Percentiles rank a stretch among this genome's conserved stretches.
These are phyloP conservation scores for Chymomyza procnemis DNA, from an alignment of 2,888 invertebrate species.

Conservation along the genomic window DNA sequence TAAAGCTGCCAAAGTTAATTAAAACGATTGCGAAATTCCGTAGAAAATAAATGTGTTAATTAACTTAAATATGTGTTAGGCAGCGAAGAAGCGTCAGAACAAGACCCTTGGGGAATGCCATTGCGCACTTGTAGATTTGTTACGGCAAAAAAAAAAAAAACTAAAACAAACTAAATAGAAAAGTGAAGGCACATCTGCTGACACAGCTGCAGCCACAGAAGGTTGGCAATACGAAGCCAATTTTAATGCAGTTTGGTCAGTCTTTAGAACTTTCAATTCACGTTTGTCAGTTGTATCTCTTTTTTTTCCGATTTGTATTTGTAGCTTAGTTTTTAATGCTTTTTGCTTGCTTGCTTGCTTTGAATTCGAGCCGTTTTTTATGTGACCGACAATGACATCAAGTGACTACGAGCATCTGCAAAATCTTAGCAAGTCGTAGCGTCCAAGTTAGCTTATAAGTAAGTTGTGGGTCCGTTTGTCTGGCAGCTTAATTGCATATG, in stretches of 20 bases:
- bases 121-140: neutral
- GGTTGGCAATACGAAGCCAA: neutral
- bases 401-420: conserved; percentile 50
- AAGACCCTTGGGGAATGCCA: neutral
- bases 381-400: neutral
- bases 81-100: neutral
- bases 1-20: neutral
- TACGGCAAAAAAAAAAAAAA: neutral
- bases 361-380: neutral
- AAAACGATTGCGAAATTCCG: neutral
- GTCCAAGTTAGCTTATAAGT: neutral
- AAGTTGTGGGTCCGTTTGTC: conserved; percentile 24
- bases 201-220: neutral
- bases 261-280: conserved; percentile 4
- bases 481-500: conserved; percentile 16
- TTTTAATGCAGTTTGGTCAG: conserved; percentile 4
- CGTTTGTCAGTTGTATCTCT: neutral
- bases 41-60: neutral
- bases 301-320: neutral
- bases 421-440: conserved; percentile 22
- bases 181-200: neutral
- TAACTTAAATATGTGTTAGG: neutral
- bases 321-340: too few relatives aligned
- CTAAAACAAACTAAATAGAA: neutral
- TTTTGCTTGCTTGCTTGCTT: neutral